Evolutionary conservation across 2,888 invertebrate species (phyloP).

Genomic region (Rugalucina vietnamica): DNA sequence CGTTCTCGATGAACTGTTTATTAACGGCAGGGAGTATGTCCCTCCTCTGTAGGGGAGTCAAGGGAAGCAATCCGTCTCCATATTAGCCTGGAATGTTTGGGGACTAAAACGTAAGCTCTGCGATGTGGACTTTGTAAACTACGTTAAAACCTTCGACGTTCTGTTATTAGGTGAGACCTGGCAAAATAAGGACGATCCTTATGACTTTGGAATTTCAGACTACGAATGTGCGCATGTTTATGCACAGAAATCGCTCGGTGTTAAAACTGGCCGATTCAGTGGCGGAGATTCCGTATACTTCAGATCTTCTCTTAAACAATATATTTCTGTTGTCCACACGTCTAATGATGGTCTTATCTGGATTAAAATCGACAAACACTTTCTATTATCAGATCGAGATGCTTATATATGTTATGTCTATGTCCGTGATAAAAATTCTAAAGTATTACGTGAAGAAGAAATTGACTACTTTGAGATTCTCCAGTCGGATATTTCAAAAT

Average conservation of each 20-base stretch:
- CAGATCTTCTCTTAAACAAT: neutral
- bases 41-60: neutral
- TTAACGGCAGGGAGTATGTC: slow-evolving; percentile 1
- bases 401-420: neutral
- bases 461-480: slow-evolving; percentile 3
- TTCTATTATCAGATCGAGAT: neutral
- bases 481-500: neutral
- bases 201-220: neutral
- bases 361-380: neutral
- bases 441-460: neutral
- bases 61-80: neutral
- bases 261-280: neutral
- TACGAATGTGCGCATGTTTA: neutral
- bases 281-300: neutral
- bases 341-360: neutral
- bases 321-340: neutral
- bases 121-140: neutral
- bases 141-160: neutral
- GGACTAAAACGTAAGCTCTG: neutral
- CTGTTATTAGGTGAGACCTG: neutral
- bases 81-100: neutral
- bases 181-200: neutral
- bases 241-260: neutral
- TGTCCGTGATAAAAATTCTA: neutral
- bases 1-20: neutral